These are phyloP conservation scores for Pagetopsis macropterus DNA, from an alignment of 2,797 vertebrate genomes.

Conservation along the genomic window DNA sequence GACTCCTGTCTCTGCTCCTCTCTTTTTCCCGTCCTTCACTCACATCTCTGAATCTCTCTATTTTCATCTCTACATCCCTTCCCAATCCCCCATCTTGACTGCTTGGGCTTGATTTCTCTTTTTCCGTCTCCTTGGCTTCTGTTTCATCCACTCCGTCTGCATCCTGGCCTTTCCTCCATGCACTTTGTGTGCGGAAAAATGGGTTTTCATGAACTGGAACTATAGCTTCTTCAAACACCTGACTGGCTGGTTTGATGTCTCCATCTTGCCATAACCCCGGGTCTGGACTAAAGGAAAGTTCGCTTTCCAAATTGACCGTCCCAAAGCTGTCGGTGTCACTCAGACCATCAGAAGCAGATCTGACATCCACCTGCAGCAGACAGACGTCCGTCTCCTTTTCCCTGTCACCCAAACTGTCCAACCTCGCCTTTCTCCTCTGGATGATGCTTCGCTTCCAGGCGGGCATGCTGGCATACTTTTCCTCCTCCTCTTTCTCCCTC, in stretches of 20 bases:
- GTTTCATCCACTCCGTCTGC: constrained; percentile 57
- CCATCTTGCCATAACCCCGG: constrained; percentile 61
- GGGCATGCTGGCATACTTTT: constrained; percentile 90
- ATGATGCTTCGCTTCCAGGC: constrained; percentile 93
- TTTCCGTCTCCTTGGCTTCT: constrained; percentile 64
- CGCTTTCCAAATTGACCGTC: constrained; percentile 57
- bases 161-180: constrained; percentile 65
- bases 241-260: constrained; percentile 58
- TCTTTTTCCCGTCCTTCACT: constrained; percentile 66
- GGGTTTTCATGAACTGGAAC: constrained; percentile 87
- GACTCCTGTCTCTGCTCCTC: constrained; percentile 64
- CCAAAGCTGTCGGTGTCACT: constrained; percentile 69
- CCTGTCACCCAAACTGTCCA: constrained; percentile 72
- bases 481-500: constrained; percentile 86
- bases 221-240: constrained; percentile 86
- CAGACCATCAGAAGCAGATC: constrained; percentile 54
- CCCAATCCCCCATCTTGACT: constrained; percentile 64
- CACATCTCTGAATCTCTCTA: constrained; percentile 68
- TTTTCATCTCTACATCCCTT: constrained; percentile 69
- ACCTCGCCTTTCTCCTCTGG: constrained; percentile 88
- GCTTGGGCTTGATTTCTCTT: constrained; percentile 54
- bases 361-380: constrained; percentile 62
- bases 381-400: constrained; percentile 66
- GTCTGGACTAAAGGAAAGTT: constrained; percentile 64
- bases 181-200: constrained; percentile 83